Conservation (phyloP, 1,140 invertebrate genomes). For the Philaenus spumarius region DNA sequence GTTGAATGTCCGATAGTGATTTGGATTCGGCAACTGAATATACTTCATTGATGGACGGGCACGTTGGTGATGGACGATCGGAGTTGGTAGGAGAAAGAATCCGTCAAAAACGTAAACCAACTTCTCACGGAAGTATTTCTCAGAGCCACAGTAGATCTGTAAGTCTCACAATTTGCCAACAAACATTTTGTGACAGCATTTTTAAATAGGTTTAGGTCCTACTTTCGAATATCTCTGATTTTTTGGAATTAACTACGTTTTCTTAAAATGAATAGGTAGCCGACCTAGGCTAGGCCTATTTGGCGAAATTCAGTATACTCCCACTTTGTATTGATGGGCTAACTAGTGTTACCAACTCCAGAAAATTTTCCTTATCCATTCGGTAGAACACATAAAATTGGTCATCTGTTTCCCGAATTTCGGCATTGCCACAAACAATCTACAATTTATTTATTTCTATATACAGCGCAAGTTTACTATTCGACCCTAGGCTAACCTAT, state of each 20-base stretch:
- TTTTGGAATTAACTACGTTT: neutral
- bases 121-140: constrained; percentile 41
- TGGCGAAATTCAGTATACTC: too few species aligned
- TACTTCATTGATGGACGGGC: constrained; percentile 60
- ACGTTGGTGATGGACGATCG: constrained; percentile 50
- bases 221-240: neutral
- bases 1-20: constrained; percentile 45
- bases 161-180: constrained; percentile 26
- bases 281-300: too few species aligned
- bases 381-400: too few species aligned
- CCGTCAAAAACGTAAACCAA: constrained; percentile 41
- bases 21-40: constrained; percentile 61
- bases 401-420: too few species aligned
- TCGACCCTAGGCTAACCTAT: too few species aligned
- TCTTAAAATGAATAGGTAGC: neutral
- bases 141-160: constrained; percentile 40
- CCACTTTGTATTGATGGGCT: too few species aligned
- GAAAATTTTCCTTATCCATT: too few species aligned
- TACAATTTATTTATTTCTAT: too few species aligned
- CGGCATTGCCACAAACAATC: too few species aligned
- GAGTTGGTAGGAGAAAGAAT: constrained; percentile 43
- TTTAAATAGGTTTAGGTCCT: neutral
- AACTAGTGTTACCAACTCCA: too few species aligned
- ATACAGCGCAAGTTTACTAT: too few species aligned
- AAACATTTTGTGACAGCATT: neutral